A percentile compares a stretch with the other conserved stretches of the same genome.
These are phyloP conservation scores for Drosophila paramelanica DNA, from an alignment of 2,888 invertebrate genomes.

Conservation along the genomic window DNA sequence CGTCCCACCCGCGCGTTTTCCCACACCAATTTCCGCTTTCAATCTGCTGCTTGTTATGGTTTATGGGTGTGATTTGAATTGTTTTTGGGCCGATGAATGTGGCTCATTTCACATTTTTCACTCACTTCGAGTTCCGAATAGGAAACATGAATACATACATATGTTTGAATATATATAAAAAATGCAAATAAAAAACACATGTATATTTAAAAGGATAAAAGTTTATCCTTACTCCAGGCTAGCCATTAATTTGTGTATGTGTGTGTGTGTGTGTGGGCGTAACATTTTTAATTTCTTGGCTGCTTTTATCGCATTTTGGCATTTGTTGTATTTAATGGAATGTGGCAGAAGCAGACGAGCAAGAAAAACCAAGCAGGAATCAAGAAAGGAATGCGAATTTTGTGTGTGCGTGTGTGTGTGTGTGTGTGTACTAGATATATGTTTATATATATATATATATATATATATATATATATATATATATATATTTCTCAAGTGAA, in stretches of 20 bases:
- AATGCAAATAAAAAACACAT: neutral
- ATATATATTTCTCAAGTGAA: constrained; percentile 36
- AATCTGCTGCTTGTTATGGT: constrained; percentile 14
- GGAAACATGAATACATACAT: constrained; percentile 5
- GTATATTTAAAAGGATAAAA: constrained; percentile 5
- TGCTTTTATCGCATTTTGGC: constrained; percentile 68
- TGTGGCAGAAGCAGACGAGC: constrained; percentile 48
- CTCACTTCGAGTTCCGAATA: constrained; percentile 34
- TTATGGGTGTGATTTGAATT: constrained; percentile 25
- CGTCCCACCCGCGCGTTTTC: neutral
- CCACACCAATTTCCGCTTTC: constrained; percentile 11
- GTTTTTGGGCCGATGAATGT: constrained; percentile 46
- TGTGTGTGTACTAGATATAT: neutral
- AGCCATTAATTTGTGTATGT: constrained; percentile 17
- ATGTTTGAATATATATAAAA: neutral
- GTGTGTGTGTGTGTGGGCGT: constrained; percentile 1
- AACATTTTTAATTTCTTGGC: constrained; percentile 71
- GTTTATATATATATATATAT: too few species aligned
- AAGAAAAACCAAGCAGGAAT: constrained; percentile 51
- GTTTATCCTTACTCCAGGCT: constrained; percentile 28
- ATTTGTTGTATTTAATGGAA: constrained; percentile 69
- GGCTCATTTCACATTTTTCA: constrained; percentile 57
- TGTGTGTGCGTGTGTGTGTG: constrained; percentile 1
- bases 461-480: too few species aligned
- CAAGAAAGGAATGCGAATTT: constrained; percentile 57